Conservation (phyloP, 2,888 invertebrate species). For the Lydus trimaculatus region DNA sequence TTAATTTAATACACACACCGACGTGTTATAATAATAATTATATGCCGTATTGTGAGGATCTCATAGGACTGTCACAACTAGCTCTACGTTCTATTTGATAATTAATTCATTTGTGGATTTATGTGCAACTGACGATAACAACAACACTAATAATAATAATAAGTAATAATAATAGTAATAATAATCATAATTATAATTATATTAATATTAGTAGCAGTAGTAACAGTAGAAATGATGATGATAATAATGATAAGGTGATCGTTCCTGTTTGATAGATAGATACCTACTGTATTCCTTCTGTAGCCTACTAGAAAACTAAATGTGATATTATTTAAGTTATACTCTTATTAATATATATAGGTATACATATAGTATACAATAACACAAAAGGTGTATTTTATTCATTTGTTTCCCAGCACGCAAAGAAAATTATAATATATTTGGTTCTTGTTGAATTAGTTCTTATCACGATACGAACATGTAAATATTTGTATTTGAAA, state of each 20-base stretch:
- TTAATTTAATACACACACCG: conserved; percentile 50
- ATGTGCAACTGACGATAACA: background rate
- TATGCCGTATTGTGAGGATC: conserved; percentile 51
- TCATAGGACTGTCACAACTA: conserved; percentile 55
- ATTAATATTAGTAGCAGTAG: background rate
- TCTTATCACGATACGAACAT: conserved; percentile 31
- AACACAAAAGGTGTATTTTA: conserved; percentile 30
- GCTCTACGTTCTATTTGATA: conserved; percentile 51
- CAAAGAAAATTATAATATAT: conserved; percentile 29
- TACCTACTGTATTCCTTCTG: conserved; percentile 14
- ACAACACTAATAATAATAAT: background rate
- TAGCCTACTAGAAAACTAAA: conserved; percentile 40
- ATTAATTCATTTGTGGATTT: background rate
- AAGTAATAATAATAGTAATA: conserved; percentile 3
- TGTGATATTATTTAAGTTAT: conserved; percentile 56
- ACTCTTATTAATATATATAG: conserved; percentile 37
- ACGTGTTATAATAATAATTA: conserved; percentile 53
- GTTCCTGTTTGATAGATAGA: conserved; percentile 25
- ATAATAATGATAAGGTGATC: conserved; percentile 23
- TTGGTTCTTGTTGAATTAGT: conserved; percentile 30
- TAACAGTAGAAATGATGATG: background rate
- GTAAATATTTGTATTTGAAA: conserved; percentile 31
- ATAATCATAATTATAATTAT: background rate
- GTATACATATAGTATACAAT: conserved; percentile 5
- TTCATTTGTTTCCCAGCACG: conserved; percentile 34